Percentiles rank a stretch among this genome's conserved stretches.
phyloP scores from a whole-genome alignment of 1,140 invertebrate genomes.

The Pseudoatta argentina region DNA sequence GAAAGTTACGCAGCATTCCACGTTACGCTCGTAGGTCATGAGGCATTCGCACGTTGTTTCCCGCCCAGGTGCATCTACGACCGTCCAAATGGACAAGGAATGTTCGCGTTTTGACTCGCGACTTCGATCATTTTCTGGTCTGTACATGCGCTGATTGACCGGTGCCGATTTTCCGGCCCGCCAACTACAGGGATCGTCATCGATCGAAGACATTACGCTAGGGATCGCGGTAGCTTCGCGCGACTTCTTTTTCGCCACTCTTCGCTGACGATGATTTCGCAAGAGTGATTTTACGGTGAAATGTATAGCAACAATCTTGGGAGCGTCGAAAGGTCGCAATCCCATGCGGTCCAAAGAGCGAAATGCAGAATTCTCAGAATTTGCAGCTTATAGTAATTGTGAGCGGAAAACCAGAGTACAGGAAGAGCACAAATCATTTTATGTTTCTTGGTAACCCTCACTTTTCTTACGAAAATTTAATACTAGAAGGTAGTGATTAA shows the following conservation, averaged over 20 bases:
- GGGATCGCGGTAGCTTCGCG: slow-evolving; percentile 1
- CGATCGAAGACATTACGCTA: slow-evolving; percentile 3
- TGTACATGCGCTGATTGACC: slow-evolving; percentile 77
- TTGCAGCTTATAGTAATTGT: background rate
- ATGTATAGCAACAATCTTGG: slow-evolving; percentile 38
- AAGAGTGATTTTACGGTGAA: slow-evolving; percentile 21
- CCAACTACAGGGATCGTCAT: slow-evolving; percentile 56
- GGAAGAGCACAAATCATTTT: background rate
- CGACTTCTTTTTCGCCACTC: slow-evolving; percentile 65
- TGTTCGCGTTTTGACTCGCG: background rate
- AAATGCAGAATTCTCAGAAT: slow-evolving; percentile 17
- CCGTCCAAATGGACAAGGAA: slow-evolving; percentile 16
- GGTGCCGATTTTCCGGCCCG: slow-evolving; percentile 77
- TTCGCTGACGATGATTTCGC: slow-evolving; percentile 52
- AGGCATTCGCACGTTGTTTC: slow-evolving; percentile 79
- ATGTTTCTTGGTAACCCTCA: background rate
- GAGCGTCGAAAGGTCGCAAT: slow-evolving; percentile 43
- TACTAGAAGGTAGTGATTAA: no score
- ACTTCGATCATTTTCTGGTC: slow-evolving; percentile 76
- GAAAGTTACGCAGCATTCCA: slow-evolving; percentile 73
- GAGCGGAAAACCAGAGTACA: background rate
- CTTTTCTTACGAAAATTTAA: no score
- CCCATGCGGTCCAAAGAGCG: slow-evolving; percentile 47
- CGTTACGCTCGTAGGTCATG: slow-evolving; percentile 80
- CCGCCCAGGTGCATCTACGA: slow-evolving; percentile 32